phyloP scores from a whole-genome alignment of 2,797 vertebrate genomes.

The Myotis planiceps region DNA sequence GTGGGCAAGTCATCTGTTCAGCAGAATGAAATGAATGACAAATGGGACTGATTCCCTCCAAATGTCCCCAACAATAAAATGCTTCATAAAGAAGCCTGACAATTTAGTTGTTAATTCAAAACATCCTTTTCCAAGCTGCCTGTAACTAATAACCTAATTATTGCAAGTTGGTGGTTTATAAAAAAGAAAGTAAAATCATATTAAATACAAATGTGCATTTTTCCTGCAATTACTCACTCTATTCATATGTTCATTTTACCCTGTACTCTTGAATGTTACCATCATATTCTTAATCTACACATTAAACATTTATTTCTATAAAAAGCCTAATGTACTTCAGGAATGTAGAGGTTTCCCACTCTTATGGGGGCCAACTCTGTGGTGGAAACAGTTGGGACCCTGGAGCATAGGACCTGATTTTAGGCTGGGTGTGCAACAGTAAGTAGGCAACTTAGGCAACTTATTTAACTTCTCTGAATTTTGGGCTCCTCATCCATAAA shows the following conservation, averaged over 20 bases:
- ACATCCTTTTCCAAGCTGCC: constrained; percentile 85
- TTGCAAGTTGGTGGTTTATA: constrained; percentile 85
- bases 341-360: constrained; percentile 30
- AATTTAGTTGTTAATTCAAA: constrained; percentile 89
- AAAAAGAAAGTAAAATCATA: constrained; percentile 70
- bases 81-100: constrained; percentile 88
- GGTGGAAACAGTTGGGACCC: background rate
- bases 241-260: constrained; percentile 81
- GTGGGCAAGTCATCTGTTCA: constrained; percentile 83
- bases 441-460: background rate
- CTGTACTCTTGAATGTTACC: constrained; percentile 71
- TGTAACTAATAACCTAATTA: constrained; percentile 85
- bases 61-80: constrained; percentile 85
- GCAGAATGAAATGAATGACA: constrained; percentile 83
- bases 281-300: constrained; percentile 62
- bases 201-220: constrained; percentile 87
- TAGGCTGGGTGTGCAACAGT: background rate
- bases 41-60: constrained; percentile 84
- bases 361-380: background rate
- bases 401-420: background rate
- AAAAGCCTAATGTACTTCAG: constrained; percentile 13
- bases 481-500: background rate
- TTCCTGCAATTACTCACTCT: constrained; percentile 79
- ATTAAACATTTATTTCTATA: constrained; percentile 33
- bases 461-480: constrained; percentile 11